Evolutionary conservation across 2,113 vertebrate genomes (phyloP), one percentile per base, ranked within the genome.

Genomic region (Micronycteris hirsuta): DNA sequence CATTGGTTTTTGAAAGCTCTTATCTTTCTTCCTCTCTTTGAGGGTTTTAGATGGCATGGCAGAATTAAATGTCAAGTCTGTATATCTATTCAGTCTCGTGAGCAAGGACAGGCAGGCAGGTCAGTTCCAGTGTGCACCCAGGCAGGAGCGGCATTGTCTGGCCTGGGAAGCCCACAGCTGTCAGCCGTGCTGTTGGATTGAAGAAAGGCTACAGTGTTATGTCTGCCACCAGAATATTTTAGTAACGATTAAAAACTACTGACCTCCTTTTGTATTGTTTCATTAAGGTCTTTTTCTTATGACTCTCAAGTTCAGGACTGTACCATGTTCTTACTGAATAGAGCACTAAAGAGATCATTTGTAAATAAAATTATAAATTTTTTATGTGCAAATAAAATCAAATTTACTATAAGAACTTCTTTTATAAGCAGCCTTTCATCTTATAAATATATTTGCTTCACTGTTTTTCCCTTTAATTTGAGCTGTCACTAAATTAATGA

Each of bases 151-250:
- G 98, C 98, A 99, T 99, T 99, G 99, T 99, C 97, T 98, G 97
- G 98, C 98, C 98, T 99, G 98, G 99, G 99, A 99, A 99, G n/a
- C 98, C 76, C 86, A 98, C 99, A 99, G 99, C 99, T 99, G 99
- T 98, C 98, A 96, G 98, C 98, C 98, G 98, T 98, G 98, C 98
- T 97, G 98, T 98, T 99, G 58, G 83, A 92, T 86, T 97, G 95
- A 97, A 97, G 94, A 95, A 97, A 96, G 97, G 92, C 97, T 91
- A 54, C 95, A 89, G 95, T 78, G 31, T 67, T 58, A 47, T 89
- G 95, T 94, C 95, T 98, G 97, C 98, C 98, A 98, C 98, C 98
- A 91, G 97, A 95, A 91, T 96, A 95, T 93, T 95, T 93, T 90
- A 89, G 93, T 96, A 93, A 90, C 71, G 68, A 33, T 94, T 94